Evolutionary conservation across 2,888 invertebrate species (phyloP).

Genomic region (Cantharis nigra): DNA sequence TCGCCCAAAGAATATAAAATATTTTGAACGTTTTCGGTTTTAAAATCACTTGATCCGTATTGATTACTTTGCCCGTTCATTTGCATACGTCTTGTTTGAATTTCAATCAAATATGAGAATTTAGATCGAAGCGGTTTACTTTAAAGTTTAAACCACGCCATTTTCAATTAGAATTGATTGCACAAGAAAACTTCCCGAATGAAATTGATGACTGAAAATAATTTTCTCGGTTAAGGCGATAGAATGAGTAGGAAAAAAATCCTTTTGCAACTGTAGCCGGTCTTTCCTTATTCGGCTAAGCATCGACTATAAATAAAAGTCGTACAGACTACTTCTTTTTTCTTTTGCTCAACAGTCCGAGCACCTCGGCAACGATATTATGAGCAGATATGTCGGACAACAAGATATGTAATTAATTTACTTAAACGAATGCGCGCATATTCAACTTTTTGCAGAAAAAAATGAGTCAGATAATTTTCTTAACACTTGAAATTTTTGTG

Average conservation of each 20-base stretch:
- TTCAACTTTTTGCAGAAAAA: constrained; percentile 22
- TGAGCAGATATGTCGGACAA: constrained; percentile 29
- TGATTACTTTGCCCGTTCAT: background rate
- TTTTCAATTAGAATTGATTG: background rate
- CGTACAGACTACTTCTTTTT: constrained; percentile 33
- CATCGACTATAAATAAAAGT: constrained; percentile 39
- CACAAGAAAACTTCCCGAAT: background rate
- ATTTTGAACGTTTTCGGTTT: background rate
- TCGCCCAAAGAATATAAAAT: background rate
- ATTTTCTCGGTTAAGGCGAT: constrained; percentile 28
- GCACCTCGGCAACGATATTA: constrained; percentile 31
- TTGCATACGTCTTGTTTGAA: constrained; percentile 1
- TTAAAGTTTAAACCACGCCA: background rate
- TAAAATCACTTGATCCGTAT: background rate
- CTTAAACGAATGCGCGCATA: constrained; percentile 34
- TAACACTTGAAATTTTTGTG: background rate
- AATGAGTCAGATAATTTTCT: constrained; percentile 17
- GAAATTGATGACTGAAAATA: constrained; percentile 14
- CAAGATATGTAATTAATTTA: constrained; percentile 38
- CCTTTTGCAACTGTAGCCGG: constrained; percentile 30
- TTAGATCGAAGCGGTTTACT: background rate
- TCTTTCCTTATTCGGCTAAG: constrained; percentile 42
- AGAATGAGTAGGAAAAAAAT: constrained; percentile 18
- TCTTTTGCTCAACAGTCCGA: constrained; percentile 22
- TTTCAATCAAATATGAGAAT: constrained; percentile 1